Percentiles rank a stretch among this genome's conserved stretches.
Conservation (phyloP, 2,113 vertebrate species). For the Scytalopus superciliaris region DNA sequence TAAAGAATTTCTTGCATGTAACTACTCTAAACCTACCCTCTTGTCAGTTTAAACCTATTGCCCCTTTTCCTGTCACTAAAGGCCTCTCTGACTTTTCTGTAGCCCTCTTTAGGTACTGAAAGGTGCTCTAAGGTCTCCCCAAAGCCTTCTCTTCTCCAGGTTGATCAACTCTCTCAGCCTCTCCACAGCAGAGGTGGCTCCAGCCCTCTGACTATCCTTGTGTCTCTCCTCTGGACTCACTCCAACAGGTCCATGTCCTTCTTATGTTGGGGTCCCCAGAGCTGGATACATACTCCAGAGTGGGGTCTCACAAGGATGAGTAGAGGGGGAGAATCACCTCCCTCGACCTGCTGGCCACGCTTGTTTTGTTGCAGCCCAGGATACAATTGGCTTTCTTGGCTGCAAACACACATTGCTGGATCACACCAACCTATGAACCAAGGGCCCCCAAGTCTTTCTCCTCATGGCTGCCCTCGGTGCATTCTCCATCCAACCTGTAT, state of each 20-base stretch:
- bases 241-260: rapidly evolving
- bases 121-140: not conserved
- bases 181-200: not conserved
- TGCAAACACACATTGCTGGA: not conserved
- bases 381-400: not conserved
- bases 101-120: not conserved
- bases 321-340: not conserved
- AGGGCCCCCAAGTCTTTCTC: not conserved
- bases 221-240: not conserved
- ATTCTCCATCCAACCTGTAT: not conserved
- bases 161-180: not conserved
- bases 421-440: not conserved
- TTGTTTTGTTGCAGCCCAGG: not conserved
- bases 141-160: not conserved
- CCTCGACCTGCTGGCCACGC: rapidly evolving
- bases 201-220: not conserved
- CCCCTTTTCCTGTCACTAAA: not conserved
- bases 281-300: not conserved
- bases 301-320: not conserved
- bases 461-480: not conserved
- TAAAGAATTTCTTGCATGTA: not conserved
- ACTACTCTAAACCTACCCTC: not conserved
- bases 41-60: not conserved
- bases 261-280: rapidly evolving
- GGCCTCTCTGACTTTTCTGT: not conserved